Evolutionary conservation across 2,888 invertebrate species (phyloP).

Genomic region (Lithophane socia): DNA sequence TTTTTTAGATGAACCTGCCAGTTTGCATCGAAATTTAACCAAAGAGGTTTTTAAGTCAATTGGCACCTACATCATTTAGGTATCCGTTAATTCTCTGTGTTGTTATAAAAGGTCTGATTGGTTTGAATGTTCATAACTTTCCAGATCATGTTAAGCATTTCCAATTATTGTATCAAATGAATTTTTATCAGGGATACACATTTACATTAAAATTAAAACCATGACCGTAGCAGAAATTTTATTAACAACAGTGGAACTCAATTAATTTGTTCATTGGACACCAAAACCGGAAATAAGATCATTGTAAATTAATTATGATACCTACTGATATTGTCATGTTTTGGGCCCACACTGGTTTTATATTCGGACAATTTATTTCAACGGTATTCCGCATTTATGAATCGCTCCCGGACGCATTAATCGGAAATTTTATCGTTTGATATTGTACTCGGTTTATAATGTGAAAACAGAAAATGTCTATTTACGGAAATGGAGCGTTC

Average conservation of each 20-base stretch:
- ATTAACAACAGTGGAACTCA: slow-evolving; percentile 18
- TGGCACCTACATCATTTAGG: no score
- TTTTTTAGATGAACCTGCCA: slow-evolving; percentile 2
- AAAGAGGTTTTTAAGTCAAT: neutral
- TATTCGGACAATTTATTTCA: slow-evolving; percentile 56
- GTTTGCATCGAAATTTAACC: neutral
- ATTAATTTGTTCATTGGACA: slow-evolving; percentile 47
- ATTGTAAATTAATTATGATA: slow-evolving; percentile 56
- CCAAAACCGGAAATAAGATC: slow-evolving; percentile 50
- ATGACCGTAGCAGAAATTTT: slow-evolving; percentile 18
- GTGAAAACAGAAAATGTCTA: slow-evolving; percentile 23
- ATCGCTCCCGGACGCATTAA: slow-evolving; percentile 50
- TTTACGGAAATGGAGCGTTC: slow-evolving; percentile 5
- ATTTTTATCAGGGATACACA: neutral
- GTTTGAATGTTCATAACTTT: neutral
- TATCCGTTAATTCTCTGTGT: no score
- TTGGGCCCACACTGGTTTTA: slow-evolving; percentile 53
- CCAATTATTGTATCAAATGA: neutral
- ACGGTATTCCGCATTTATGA: slow-evolving; percentile 49
- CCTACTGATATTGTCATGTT: slow-evolving; percentile 54
- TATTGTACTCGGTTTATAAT: slow-evolving; percentile 51
- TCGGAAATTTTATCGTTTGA: slow-evolving; percentile 58
- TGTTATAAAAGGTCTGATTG: neutral
- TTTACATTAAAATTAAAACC: neutral
- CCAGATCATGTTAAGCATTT: neutral